These are phyloP conservation scores for Aradophagus sp. DNA, from an alignment of 1,140 invertebrate species.

Conservation along the genomic window DNA sequence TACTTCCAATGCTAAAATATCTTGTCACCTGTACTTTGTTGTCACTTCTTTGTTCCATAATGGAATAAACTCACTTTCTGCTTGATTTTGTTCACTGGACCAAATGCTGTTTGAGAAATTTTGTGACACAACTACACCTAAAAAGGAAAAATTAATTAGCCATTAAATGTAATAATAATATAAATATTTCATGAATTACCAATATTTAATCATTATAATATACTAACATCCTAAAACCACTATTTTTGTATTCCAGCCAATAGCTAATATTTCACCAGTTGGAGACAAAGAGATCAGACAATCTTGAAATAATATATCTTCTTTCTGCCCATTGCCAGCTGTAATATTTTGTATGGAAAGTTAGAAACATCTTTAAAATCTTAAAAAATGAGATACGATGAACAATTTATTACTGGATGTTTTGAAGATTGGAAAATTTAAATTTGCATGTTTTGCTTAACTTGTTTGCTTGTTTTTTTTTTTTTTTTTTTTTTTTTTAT, in stretches of 20 bases:
- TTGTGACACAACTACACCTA: too few relatives aligned
- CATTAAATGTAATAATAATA: slow-evolving; percentile 7
- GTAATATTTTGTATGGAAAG: too few relatives aligned
- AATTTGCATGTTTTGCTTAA: too few relatives aligned
- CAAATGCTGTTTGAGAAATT: too few relatives aligned
- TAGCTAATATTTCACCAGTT: slow-evolving; percentile 66
- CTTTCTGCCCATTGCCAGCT: slow-evolving; percentile 62
- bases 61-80: slow-evolving; percentile 74
- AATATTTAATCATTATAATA: slow-evolving; percentile 3
- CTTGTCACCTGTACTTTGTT: slow-evolving; percentile 56
- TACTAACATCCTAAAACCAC: slow-evolving; percentile 70
- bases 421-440: too few relatives aligned
- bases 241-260: slow-evolving; percentile 68
- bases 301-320: slow-evolving; percentile 70
- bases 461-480: too few relatives aligned
- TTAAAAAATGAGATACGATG: too few relatives aligned
- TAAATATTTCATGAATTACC: not conserved
- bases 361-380: too few relatives aligned
- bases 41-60: slow-evolving; percentile 71
- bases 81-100: slow-evolving; percentile 71
- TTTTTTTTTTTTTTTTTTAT: too few relatives aligned
- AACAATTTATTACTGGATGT: too few relatives aligned
- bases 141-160: not conserved
- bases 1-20: slow-evolving; percentile 56
- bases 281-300: slow-evolving; percentile 67